Evolutionary conservation across 1,140 invertebrate genomes (phyloP).

Genomic region (Aphelinus atriplicis): DNA sequence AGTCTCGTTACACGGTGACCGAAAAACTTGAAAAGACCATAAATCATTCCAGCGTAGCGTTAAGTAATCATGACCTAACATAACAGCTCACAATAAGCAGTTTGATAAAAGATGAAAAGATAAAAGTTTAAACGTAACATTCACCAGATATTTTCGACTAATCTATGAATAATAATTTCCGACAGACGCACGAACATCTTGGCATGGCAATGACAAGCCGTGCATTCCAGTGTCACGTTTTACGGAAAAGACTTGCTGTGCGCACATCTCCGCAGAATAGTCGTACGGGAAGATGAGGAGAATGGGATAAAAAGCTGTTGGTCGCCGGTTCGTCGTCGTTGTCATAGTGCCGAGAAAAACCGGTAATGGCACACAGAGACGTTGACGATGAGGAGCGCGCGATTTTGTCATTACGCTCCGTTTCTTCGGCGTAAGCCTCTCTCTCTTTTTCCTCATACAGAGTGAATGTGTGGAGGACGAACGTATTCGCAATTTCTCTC

Average conservation of each 20-base stretch:
- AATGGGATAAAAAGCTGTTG: conserved; percentile 20
- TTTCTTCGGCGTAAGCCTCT: background rate
- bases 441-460: background rate
- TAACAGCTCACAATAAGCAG: too few species aligned
- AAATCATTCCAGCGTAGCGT: too few species aligned
- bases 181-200: background rate
- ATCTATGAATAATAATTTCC: too few species aligned
- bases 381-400: conserved; percentile 20
- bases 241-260: background rate
- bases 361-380: conserved; percentile 20
- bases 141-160: too few species aligned
- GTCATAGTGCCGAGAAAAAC: conserved; percentile 22
- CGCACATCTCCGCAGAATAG: background rate
- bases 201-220: background rate
- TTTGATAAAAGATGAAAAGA: too few species aligned
- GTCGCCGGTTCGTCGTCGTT: background rate
- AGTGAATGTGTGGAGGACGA: too few species aligned
- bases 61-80: too few species aligned
- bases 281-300: background rate
- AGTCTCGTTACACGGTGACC: too few species aligned
- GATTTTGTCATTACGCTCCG: conserved; percentile 45
- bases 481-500: too few species aligned
- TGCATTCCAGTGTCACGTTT: background rate
- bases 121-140: too few species aligned
- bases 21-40: too few species aligned